Evolutionary conservation across 1,140 invertebrate species (phyloP), one percentile per base, ranked within the genome.

Genomic region (Drosophila neocordata): DNA sequence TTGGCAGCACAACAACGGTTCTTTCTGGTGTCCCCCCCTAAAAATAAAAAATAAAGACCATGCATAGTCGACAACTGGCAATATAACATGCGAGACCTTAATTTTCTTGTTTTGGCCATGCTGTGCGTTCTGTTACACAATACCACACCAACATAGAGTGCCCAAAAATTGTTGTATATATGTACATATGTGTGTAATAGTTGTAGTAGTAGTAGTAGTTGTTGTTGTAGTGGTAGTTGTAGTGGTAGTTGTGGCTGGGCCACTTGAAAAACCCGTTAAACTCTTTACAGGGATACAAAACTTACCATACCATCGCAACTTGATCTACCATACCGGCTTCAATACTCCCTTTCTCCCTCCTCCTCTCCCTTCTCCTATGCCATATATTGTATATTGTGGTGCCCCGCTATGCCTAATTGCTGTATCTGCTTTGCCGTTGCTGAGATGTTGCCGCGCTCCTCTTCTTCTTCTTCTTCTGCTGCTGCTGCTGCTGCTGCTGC

Each of bases 241-340:
- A 44, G 70, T 51, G 37, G 41, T 48, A 20, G 15, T 31, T 37
- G 70, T 51, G 37, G 59, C 55, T 38, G 55, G 37, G 63, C 69
- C 77, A 85, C 81, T 85, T 78, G 81, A 82, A 87, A 87, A 87
- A 87, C 82, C 83, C 78, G 82, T 88, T 87, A 69, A 70, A 69
- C 75, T 59, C 65, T 66, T 66, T 57, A 51, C 79, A 88, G 79
- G 83, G 79, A 88, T 71, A 73, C 37, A 52, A 51, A 38, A 37
- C 34, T 37, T 51, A 38, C 64, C 71, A 24, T 51, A 12, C 24
- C 20, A 78, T 65, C 65, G 82, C 78, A 82, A 85, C 82, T 78
- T 87, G 82, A 83, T 87, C 12, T 71, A 87, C 82, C 81, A 65
- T 20, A 8, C 72, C 41, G 27, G 27, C 27, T 31, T 6, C 6